Evolutionary conservation across 2,113 vertebrate species (phyloP).

Genomic region (Engystomops pustulosus): DNA sequence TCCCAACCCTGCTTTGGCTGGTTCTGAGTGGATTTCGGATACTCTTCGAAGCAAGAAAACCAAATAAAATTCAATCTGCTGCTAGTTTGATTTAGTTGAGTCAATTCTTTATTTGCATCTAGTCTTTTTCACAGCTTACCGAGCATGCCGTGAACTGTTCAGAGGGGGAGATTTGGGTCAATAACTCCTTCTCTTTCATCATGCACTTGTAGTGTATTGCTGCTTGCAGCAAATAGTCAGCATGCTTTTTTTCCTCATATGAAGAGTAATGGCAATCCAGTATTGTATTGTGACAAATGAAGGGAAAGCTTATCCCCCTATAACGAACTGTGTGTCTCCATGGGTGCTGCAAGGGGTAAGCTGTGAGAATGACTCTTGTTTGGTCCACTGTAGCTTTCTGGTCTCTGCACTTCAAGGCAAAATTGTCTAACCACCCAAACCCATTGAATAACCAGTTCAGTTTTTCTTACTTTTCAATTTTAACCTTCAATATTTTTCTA

Average conservation of each 20-base stretch:
- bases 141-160: constrained; percentile 41
- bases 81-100: constrained; percentile 94
- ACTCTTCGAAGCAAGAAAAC: constrained; percentile 68
- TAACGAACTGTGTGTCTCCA: neutral
- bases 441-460: constrained; percentile 81
- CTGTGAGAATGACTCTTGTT: constrained; percentile 99
- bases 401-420: constrained; percentile 99
- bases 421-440: constrained; percentile 96
- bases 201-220: neutral
- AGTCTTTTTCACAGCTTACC: constrained; percentile 99
- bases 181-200: neutral
- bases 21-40: constrained; percentile 99
- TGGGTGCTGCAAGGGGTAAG: constrained; percentile 75
- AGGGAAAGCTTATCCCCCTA: neutral
- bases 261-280: neutral
- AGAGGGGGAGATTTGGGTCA: constrained; percentile 40
- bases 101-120: constrained; percentile 92
- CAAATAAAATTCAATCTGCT: constrained; percentile 74
- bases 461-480: constrained; percentile 11
- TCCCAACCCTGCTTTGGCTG: constrained; percentile 92
- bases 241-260: neutral
- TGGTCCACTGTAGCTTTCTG: constrained; percentile 99
- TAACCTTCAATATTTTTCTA: constrained; percentile 72
- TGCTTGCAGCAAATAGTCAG: neutral
- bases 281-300: neutral